These are phyloP conservation scores for Malurus leucopterus DNA, from an alignment of 2,797 vertebrate species.

Conservation along the genomic window DNA sequence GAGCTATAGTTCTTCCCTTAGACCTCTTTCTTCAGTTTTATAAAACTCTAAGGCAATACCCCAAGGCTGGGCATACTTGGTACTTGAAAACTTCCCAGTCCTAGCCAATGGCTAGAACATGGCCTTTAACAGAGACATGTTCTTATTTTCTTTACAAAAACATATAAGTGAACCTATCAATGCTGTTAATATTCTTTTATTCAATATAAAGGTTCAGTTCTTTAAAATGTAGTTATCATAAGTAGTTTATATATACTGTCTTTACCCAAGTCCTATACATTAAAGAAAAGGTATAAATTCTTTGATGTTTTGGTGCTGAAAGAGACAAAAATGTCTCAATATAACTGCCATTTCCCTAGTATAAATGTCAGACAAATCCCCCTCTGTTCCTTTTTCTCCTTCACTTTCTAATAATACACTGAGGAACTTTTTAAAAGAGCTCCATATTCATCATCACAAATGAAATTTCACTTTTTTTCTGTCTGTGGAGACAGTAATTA, in stretches of 20 bases:
- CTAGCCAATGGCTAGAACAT: neutral
- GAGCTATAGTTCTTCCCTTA: neutral
- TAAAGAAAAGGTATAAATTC: neutral
- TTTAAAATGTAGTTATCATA: neutral
- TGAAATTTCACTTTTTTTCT: slow-evolving; percentile 36
- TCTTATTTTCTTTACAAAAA: neutral
- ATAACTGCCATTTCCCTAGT: slow-evolving; percentile 6
- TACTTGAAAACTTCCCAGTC: neutral
- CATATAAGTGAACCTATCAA: neutral
- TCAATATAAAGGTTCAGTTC: neutral
- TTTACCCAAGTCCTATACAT: neutral
- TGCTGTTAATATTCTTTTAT: neutral
- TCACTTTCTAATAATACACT: slow-evolving; percentile 44
- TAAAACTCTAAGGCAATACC: neutral
- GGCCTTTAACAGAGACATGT: neutral
- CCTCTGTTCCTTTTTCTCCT: slow-evolving; percentile 21
- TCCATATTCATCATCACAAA: slow-evolving; percentile 40
- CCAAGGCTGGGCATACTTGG: neutral
- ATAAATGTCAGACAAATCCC: slow-evolving; percentile 29
- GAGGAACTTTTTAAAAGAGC: slow-evolving; percentile 20
- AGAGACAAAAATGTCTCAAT: slow-evolving; percentile 2
- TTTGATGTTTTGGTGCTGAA: slow-evolving; percentile 14
- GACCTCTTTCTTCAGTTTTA: neutral
- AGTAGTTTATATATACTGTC: neutral
- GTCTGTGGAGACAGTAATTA: slow-evolving; percentile 21